These are phyloP conservation scores for Syritta pipiens DNA, from an alignment of 2,888 invertebrate species.

Conservation along the genomic window DNA sequence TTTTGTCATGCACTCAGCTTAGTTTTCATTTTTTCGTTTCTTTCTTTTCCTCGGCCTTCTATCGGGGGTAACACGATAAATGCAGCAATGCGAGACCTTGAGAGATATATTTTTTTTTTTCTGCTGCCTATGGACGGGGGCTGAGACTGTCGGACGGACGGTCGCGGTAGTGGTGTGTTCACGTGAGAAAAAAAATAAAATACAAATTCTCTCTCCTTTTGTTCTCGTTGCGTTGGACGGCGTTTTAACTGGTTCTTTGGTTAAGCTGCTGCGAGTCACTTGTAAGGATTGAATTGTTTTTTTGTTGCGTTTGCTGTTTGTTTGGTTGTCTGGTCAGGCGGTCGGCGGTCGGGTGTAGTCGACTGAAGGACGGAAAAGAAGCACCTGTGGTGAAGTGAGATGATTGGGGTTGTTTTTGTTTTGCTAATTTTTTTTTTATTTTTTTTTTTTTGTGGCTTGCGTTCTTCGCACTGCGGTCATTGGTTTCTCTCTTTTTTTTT, in stretches of 20 bases:
- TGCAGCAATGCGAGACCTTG: conserved; percentile 45
- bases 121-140: background rate
- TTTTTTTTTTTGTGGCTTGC: background rate
- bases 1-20: conserved; percentile 48
- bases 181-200: no score
- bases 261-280: conserved; percentile 34
- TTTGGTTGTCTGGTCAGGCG: background rate
- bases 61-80: conserved; percentile 38
- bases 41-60: conserved; percentile 31
- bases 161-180: background rate
- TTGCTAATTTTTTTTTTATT: no score
- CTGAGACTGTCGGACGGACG: background rate
- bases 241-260: conserved; percentile 22
- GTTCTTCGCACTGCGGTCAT: background rate
- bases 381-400: conserved; percentile 41
- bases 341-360: background rate
- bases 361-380: conserved; percentile 3
- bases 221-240: background rate
- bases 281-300: conserved; percentile 61
- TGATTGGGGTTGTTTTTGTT: background rate
- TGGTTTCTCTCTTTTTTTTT: no score
- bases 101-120: conserved; percentile 5
- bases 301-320: background rate
- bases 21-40: background rate
- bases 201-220: conserved; percentile 6